Percentiles rank a stretch among this genome's conserved stretches.
Conservation (phyloP, 2,797 vertebrate genomes). For the Takifugu rubripes region DNA sequence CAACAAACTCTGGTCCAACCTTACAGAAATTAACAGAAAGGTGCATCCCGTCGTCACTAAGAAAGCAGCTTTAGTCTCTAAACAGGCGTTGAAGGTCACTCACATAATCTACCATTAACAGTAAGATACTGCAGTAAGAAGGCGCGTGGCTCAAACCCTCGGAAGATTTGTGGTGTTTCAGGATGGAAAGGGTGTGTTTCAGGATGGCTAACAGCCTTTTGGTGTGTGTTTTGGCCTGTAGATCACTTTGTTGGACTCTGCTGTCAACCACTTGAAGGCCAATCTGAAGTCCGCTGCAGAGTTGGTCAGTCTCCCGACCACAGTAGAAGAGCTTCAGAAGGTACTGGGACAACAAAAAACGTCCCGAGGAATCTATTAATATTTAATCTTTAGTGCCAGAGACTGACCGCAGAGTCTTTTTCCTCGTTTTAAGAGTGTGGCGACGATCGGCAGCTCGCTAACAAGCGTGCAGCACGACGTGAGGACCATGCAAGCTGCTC, state of each 20-base stretch:
- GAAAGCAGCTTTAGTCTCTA: too few species aligned
- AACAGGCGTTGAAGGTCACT: too few species aligned
- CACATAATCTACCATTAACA: too few species aligned
- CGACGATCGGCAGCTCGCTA: slow-evolving; percentile 91
- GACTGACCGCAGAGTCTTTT: slow-evolving; percentile 1
- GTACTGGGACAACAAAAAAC: slow-evolving; percentile 52
- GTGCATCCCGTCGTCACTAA: slow-evolving; percentile 60
- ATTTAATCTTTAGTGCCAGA: not conserved
- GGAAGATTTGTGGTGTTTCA: too few species aligned
- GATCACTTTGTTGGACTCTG: slow-evolving; percentile 85
- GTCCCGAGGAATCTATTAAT: not conserved
- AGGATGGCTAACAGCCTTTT: not conserved
- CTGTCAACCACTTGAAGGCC: slow-evolving; percentile 89
- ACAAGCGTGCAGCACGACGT: slow-evolving; percentile 94
- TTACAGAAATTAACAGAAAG: slow-evolving; percentile 94
- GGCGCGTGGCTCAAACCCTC: too few species aligned
- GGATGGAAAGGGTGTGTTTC: too few species aligned
- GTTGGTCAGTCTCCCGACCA: slow-evolving; percentile 87
- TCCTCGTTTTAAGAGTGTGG: slow-evolving; percentile 83
- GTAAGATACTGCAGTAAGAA: too few species aligned
- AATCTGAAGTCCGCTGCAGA: slow-evolving; percentile 92
- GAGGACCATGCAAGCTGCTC: slow-evolving; percentile 82
- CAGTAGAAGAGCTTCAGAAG: slow-evolving; percentile 95
- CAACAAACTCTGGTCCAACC: slow-evolving; percentile 89
- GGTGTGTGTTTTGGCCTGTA: slow-evolving; percentile 55